Percentiles rank a stretch among this genome's conserved stretches.
phyloP scores from a whole-genome alignment of 2,113 vertebrate genomes.

The Notiomystis cincta region DNA sequence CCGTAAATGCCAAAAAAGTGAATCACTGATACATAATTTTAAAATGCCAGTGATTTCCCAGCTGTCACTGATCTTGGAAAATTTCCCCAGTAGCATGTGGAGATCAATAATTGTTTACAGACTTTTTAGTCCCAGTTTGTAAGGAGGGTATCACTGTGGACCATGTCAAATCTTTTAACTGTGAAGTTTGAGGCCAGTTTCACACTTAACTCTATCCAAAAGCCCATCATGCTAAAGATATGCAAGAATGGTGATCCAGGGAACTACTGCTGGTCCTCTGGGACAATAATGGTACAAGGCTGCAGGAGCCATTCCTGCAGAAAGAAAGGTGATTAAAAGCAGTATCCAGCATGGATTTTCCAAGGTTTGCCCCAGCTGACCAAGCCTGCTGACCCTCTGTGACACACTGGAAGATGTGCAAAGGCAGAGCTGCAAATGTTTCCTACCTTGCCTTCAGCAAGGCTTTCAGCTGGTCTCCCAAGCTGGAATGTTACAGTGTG shows the following conservation, averaged over 20 bases:
- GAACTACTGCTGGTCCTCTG: not conserved
- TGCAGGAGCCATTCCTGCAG: not conserved
- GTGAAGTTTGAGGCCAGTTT: not conserved
- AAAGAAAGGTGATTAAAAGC: not conserved
- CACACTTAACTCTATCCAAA: not conserved
- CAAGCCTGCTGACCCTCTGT: not conserved
- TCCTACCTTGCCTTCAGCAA: not conserved
- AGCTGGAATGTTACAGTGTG: not conserved
- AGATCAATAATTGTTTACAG: conserved; percentile 60
- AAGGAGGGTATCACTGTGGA: not conserved
- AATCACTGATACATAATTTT: conserved; percentile 45
- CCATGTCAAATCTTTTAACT: conserved; percentile 24
- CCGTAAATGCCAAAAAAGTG: conserved; percentile 39
- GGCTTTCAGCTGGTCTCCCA: not conserved
- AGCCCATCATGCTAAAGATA: not conserved
- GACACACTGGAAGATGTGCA: not conserved
- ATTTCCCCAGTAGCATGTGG: conserved; percentile 52
- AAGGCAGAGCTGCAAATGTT: not conserved
- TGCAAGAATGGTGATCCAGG: not conserved
- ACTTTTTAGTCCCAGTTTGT: conserved; percentile 32
- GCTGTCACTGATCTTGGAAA: conserved; percentile 56
- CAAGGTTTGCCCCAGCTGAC: not conserved
- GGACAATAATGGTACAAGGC: not conserved
- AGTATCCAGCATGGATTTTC: not conserved
- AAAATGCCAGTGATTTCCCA: conserved; percentile 61